Evolutionary conservation across 2,797 vertebrate genomes (phyloP), one percentile per base, ranked within the genome.

Genomic region (Meda fulgida): DNA sequence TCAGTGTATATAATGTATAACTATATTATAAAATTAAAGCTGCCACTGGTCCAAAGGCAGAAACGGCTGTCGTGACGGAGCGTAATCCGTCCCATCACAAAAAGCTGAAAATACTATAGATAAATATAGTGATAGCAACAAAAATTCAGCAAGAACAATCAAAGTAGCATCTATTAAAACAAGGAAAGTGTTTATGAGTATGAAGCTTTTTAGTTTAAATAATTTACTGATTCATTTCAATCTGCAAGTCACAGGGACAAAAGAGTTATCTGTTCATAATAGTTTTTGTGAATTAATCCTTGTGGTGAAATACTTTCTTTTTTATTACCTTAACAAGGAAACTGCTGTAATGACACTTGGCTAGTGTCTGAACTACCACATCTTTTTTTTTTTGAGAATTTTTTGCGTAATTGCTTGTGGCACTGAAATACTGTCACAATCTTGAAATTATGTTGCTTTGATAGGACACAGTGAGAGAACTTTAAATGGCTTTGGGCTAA

Each of bases 351-450:
- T 81, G 18, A 60, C 51, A 72, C 38, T 58, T 81, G 38, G n/a
- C 43, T 14, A 21, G 51, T 58, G n/a, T 31, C 48, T 11, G 51
- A 21, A 55, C 36, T n/a, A 58, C 48, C 13, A 53, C 34, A 7
- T 14, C 1, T 5, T 34, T 51, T 14, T 7, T 80, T 18, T 65
- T 34, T 67, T 7, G 23, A 80, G 23, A 53, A 53, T 21, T 40
- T 55, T 67, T 55, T 2, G 6, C 31, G 34, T 58, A 60, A 72
- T 71, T 81, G 80, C 67, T 71, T 26, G 13, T 46, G 51, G 67
- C 36, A 43, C n/a, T 81, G 51, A 81, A 81, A 60, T 43, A 21
- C 48, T 31, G 51, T 81, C 67, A 71, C 26, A 81, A 71, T 81
- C 51, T 60, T 58, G n/a, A 58, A 81, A 29, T 60, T 31, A 60